A percentile compares a stretch with the other conserved stretches of the same genome.
phyloP scores from a whole-genome alignment of 2,113 vertebrate species.

The Bubo blakistoni region DNA sequence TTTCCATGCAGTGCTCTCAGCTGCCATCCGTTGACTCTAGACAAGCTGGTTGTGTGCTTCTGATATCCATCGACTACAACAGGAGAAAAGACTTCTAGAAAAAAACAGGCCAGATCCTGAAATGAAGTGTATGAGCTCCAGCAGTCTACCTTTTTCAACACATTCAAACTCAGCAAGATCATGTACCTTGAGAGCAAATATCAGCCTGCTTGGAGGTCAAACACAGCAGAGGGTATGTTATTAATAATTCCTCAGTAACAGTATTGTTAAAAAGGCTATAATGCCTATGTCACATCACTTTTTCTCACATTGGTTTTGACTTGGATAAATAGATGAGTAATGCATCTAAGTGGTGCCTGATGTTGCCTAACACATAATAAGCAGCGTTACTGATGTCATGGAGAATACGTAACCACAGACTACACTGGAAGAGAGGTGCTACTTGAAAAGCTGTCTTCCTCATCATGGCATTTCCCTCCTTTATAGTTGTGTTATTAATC shows the following conservation, averaged over 20 bases:
- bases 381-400: neutral
- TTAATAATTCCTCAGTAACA: neutral
- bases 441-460: neutral
- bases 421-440: neutral
- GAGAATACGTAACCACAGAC: neutral
- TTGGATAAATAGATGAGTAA: neutral
- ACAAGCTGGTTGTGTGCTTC: neutral
- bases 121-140: neutral
- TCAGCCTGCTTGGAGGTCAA: neutral
- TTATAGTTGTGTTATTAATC: neutral
- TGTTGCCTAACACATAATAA: neutral
- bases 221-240: neutral
- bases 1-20: neutral
- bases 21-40: rapidly evolving
- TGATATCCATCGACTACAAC: neutral
- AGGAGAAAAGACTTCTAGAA: neutral
- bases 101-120: neutral
- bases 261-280: neutral
- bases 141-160: neutral
- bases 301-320: neutral
- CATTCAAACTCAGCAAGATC: neutral
- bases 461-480: neutral
- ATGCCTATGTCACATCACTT: neutral
- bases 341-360: neutral
- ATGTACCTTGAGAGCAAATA: neutral